Conservation (phyloP, 2,797 vertebrate species). For the Oreochromis mossambicus region DNA sequence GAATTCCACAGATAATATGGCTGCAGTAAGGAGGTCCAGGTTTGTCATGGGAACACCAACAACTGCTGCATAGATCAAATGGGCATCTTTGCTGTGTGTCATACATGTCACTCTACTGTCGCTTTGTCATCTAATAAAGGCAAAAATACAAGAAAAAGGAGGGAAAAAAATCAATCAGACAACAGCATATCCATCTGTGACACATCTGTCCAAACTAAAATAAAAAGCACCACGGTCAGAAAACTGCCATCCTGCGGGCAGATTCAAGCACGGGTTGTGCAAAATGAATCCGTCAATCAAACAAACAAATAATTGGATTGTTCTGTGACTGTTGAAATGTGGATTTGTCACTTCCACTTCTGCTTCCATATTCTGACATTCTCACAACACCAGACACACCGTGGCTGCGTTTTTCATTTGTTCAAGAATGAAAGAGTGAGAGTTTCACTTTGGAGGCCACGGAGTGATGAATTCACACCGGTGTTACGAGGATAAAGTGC, state of each 20-base stretch:
- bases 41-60: background rate
- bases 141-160: background rate
- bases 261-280: background rate
- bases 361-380: background rate
- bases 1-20: background rate
- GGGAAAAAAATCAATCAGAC: background rate
- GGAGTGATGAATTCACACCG: background rate
- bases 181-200: background rate
- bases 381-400: background rate
- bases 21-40: background rate
- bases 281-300: slow-evolving; percentile 38
- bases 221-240: background rate
- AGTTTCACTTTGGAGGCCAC: background rate
- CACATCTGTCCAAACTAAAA: background rate
- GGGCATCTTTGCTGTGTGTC: background rate
- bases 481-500: background rate
- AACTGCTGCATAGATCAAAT: background rate
- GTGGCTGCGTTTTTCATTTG: background rate
- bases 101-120: background rate
- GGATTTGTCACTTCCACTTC: background rate
- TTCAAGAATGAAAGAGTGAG: background rate
- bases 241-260: background rate
- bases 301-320: background rate
- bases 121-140: background rate
- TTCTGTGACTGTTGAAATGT: background rate